Base-by-base conservation (phyloP, 2,797 vertebrate genomes). In the Ctenopoma multispine region DNA sequence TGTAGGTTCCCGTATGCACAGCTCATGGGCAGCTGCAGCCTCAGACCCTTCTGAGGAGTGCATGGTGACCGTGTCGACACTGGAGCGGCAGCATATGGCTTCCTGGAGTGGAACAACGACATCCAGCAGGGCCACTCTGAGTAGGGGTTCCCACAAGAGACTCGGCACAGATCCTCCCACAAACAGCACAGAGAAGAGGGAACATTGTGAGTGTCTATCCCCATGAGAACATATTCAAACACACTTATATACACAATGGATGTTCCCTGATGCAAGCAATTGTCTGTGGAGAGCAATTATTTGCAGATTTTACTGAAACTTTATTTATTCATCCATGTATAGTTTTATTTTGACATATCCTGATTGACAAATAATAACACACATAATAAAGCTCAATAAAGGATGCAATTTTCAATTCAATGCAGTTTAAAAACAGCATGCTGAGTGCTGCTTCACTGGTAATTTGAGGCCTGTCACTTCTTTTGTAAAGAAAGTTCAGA, bases 181-280 rank as follows among this genome's bases (percentile, higher is more conserved):
- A 81, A 95, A 93, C 87, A 94, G 94, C 94, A 95, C 94, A 95
- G 96, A 96, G 90, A 95, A 95, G 91, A 95, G 95, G 94, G 96
- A 97, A 93, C 96, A 97, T 94, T 98, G 96, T 98, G 94, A 96
- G 97, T 95, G 67, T 77, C 41, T 20, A 3, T 59, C 54, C 46
- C 38, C 63, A 7, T 4, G 43, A 65, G 72, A 41, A 57, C 0
- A 15, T 8, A 34, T 55, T 47, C 41, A 18, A 46, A 48, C 50
- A 51, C 44, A 44, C 38, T 64, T 38, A n/a, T 20, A 31, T 47
- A 62, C 12, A 40, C 12, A 41, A 27, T 29, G 27, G 47, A 34
- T 60, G 13, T 14, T 21, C 60, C 29, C 38, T 15, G 43, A 11
- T 58, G 46, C 17, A 50, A 47, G 41, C 15, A 11, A 46, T 18